Base-by-base conservation (phyloP, 30 jellyfish, hydroid and myxozoan species). In the Aurelia sp. region DNA sequence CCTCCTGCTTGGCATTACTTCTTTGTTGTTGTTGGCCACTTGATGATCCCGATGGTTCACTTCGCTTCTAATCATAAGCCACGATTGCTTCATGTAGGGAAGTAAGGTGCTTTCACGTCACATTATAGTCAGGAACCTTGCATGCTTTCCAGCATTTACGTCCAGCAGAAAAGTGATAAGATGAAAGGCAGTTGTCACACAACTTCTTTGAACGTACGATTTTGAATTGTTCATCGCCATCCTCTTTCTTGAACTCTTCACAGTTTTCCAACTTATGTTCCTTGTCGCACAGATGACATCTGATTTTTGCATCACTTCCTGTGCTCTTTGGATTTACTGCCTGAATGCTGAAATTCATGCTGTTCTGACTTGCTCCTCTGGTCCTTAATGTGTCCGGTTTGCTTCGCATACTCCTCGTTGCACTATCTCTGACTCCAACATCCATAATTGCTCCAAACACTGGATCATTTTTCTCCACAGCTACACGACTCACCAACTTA, bases 101-200 rank as follows among this genome's bases (percentile, higher is more conserved):
- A 41, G 82, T 69, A 58, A 80, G 18, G 35, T 80, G 91, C 83
- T 80, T 80, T 21, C 91, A 24, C 44, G 2, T 80, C 44, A 66
- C 18, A 18, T 19, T 38, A 31, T 84, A 80, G 16, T 31, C 77
- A 64, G 74, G 91, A 47, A 80, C 13, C 4, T 60, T 80, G 58
- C 91, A 80, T 55, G 64, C 91, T 27, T 80, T 64, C 44, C 75
- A 58, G 18, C 77, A 31, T 63, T 63, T 80, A 63, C 91, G 64
- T 13, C 91, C 91, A 51, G 75, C 83, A 40, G 82, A 51, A 50
- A 80, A 68, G 21, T 68, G 91, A 53, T 19, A 63, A 12, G 65
- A 13, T 31, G 91, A 80, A 21, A 80, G 75, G 67, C 83, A 80
- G 58, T 80, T 80, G 38, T 80, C 91, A 58, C 91, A 80, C 17